Conservation (phyloP, 2,888 invertebrate species). For the Tanypteryx hageni region DNA sequence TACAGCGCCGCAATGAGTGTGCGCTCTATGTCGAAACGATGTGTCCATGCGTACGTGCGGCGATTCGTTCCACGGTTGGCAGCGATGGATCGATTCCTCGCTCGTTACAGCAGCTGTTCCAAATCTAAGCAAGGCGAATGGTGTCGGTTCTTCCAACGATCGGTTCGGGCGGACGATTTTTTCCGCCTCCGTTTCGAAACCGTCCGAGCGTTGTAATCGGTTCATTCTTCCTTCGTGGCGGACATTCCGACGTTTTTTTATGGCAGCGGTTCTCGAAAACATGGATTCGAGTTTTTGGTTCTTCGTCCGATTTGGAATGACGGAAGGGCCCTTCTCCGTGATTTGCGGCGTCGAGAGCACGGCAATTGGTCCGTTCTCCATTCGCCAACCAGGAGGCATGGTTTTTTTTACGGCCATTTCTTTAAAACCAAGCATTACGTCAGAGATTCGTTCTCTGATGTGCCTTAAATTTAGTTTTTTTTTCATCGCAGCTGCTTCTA, state of each 20-base stretch:
- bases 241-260: neutral
- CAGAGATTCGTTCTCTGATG: neutral
- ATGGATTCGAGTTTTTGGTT: neutral
- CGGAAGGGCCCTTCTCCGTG: neutral
- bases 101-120: neutral
- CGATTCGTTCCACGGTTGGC: neutral
- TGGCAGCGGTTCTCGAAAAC: neutral
- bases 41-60: neutral
- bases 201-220: neutral
- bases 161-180: neutral
- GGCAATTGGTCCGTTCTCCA: neutral
- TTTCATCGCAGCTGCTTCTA: neutral
- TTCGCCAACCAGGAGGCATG: neutral
- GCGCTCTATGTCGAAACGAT: constrained; percentile 12
- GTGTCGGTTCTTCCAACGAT: neutral
- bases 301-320: neutral
- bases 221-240: neutral
- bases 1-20: neutral
- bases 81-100: neutral
- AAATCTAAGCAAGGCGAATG: neutral
- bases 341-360: neutral
- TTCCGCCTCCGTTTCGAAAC: neutral
- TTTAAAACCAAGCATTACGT: neutral
- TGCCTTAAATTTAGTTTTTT: neutral
- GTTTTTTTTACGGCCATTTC: neutral